Percentiles rank a stretch among this genome's conserved stretches.
Evolutionary conservation across 2,113 vertebrate genomes (phyloP).

Genomic region (Todiramphus saurophagus): DNA sequence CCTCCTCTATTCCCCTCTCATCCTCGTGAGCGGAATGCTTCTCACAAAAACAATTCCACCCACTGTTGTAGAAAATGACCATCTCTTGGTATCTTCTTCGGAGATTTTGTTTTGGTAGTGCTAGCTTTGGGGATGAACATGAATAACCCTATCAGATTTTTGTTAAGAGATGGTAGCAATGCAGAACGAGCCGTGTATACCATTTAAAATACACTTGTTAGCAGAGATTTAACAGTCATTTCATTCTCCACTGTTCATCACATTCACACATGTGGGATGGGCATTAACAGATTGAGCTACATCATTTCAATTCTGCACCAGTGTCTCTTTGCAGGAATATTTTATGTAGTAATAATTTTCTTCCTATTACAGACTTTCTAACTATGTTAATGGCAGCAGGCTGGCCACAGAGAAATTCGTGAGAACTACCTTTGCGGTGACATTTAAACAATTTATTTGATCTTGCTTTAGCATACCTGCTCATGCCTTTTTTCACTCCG

Average conservation of each 20-base stretch:
- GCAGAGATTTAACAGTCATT: constrained; percentile 39
- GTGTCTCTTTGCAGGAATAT: constrained; percentile 71
- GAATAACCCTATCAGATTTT: neutral
- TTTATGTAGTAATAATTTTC: constrained; percentile 72
- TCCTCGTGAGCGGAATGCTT: neutral
- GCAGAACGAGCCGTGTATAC: neutral
- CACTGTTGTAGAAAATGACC: neutral
- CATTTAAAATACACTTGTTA: constrained; percentile 44
- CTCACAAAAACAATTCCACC: neutral
- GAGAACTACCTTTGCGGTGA: constrained; percentile 72
- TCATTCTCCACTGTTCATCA: constrained; percentile 50
- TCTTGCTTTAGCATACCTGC: constrained; percentile 77
- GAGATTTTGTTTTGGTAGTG: constrained; percentile 31
- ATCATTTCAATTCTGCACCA: constrained; percentile 74
- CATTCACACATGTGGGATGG: constrained; percentile 50
- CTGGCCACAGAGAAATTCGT: constrained; percentile 63
- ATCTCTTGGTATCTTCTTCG: neutral
- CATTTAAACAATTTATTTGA: constrained; percentile 81
- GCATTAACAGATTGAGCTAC: constrained; percentile 70
- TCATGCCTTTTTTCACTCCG: constrained; percentile 67
- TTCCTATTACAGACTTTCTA: constrained; percentile 73
- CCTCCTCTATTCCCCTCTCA: neutral
- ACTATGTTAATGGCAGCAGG: constrained; percentile 73
- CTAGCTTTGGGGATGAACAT: constrained; percentile 6
- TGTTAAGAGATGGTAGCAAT: neutral